Percentiles rank a stretch among this genome's conserved stretches.
phyloP scores from a whole-genome alignment of 92 coral and sea anemone genomes.

The Siderastrea radians region DNA sequence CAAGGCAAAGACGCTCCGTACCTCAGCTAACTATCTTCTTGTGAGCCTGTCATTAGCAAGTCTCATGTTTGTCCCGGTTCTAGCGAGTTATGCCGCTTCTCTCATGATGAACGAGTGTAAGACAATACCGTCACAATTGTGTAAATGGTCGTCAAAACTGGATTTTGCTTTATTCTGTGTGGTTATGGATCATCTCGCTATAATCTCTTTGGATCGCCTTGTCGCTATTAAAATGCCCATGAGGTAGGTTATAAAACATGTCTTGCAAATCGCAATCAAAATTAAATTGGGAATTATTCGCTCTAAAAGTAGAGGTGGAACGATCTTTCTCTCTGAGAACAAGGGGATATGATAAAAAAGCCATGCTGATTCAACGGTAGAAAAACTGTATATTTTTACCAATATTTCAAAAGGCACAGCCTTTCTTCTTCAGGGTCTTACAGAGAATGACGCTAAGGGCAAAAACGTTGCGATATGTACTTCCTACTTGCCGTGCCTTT shows the following conservation, averaged over 20 bases:
- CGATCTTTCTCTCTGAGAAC: background rate
- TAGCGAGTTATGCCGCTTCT: background rate
- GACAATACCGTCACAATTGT: background rate
- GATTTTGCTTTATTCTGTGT: constrained; percentile 37
- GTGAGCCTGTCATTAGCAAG: constrained; percentile 46
- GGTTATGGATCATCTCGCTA: constrained; percentile 24
- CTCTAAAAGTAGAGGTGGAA: no score
- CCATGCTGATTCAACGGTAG: no score
- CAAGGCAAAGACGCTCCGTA: constrained; percentile 26
- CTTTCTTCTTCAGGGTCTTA: no score
- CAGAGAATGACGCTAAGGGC: no score
- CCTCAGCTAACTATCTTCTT: constrained; percentile 33
- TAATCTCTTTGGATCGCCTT: constrained; percentile 42
- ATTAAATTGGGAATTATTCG: background rate
- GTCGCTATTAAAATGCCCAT: constrained; percentile 38
- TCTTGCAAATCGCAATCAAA: background rate
- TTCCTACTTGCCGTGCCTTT: no score
- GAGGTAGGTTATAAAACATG: constrained; percentile 9
- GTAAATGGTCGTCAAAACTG: background rate
- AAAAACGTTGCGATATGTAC: no score
- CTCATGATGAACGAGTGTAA: constrained; percentile 26
- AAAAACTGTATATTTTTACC: no score
- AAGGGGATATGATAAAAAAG: no score
- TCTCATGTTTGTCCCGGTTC: constrained; percentile 29
- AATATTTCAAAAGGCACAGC: no score